These are phyloP conservation scores for Siderastrea siderea DNA, from an alignment of 92 coral and sea anemone genomes.

Conservation along the genomic window DNA sequence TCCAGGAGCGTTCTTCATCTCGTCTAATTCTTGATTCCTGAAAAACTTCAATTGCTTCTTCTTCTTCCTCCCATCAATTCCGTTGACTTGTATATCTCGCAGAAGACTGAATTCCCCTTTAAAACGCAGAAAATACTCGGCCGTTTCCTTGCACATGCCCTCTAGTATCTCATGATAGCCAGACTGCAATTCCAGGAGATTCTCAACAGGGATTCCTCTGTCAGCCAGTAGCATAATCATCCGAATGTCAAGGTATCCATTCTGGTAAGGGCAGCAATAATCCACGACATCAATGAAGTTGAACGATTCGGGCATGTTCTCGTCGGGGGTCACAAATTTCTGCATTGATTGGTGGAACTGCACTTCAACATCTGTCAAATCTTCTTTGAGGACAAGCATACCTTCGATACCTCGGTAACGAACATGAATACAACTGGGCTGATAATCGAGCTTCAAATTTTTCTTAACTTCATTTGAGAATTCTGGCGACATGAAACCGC, in stretches of 20 bases:
- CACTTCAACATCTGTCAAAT: slow-evolving; percentile 6
- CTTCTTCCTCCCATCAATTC: slow-evolving; percentile 11
- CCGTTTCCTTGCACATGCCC: slow-evolving; percentile 60
- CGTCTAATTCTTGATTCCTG: slow-evolving; percentile 39
- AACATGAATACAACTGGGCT: slow-evolving; percentile 71
- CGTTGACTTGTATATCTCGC: slow-evolving; percentile 32
- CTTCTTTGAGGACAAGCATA: slow-evolving; percentile 40
- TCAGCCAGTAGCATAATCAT: slow-evolving; percentile 71
- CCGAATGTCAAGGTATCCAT: slow-evolving; percentile 69
- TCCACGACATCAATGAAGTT: slow-evolving; percentile 53
- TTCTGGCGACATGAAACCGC: slow-evolving; percentile 76
- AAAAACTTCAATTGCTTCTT: slow-evolving; percentile 7
- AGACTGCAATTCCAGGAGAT: slow-evolving; percentile 36
- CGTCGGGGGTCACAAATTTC: neutral
- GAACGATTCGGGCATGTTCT: neutral
- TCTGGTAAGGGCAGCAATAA: slow-evolving; percentile 71
- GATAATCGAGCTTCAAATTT: slow-evolving; percentile 27
- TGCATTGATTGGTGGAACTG: slow-evolving; percentile 22
- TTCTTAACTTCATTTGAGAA: slow-evolving; percentile 55
- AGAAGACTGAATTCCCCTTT: slow-evolving; percentile 57
- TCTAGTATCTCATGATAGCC: slow-evolving; percentile 58
- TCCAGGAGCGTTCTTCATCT: slow-evolving; percentile 24
- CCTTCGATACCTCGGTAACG: slow-evolving; percentile 77
- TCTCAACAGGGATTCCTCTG: slow-evolving; percentile 53
- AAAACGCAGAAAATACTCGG: slow-evolving; percentile 62